Evolutionary conservation across 2,113 vertebrate species (phyloP), one percentile per base, ranked within the genome.

Genomic region (Leucoraja erinaceus): DNA sequence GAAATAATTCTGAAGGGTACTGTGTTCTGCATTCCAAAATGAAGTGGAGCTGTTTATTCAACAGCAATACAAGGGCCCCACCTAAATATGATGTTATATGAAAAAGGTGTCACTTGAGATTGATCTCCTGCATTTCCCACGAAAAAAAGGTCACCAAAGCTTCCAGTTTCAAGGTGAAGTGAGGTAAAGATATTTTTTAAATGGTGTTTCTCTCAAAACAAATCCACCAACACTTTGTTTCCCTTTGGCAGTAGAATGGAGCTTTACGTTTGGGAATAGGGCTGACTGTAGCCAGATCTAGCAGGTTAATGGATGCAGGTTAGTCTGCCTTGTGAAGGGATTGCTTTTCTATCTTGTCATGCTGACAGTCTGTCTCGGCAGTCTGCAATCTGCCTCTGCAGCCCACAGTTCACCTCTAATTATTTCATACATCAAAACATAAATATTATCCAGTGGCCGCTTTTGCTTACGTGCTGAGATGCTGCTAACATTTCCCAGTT

Each of bases 291-390:
- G 78, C 18, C 38, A 56, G 28, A 31, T 86, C 83, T n/a, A 86
- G 56, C 25, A 86, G 28, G 54, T 59, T 54, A 31, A 28, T 63
- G 25, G 25, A 11, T 61, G 61, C 56, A 86, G 54, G 83, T 86
- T 59, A 77, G n/a, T 14, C 59, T 28, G 56, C 83, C 61, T 16
- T 16, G 0, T 63, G 83, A n/a, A 31, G 28, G 11, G 12, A 86
- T n/a, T 86, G 79, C 3, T 83, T 56, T 86, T n/a, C 79, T 83
- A 6, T 84, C 54, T 84, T 86, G 83, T n/a, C 83, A 86, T 28
- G 11, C 3, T 86, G 83, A 63, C 56, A 86, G 59, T 5, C 28
- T 63, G n/a, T 31, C 59, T 88, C n/a, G 59, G 56, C 83, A 88
- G 28, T 12, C 83, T 18, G 59, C n/a, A 12, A 86, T 88, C 83